Percentiles rank a stretch among this genome's conserved stretches.
Conservation (phyloP, 2,113 vertebrate species). For the Microtus richardsoni region DNA sequence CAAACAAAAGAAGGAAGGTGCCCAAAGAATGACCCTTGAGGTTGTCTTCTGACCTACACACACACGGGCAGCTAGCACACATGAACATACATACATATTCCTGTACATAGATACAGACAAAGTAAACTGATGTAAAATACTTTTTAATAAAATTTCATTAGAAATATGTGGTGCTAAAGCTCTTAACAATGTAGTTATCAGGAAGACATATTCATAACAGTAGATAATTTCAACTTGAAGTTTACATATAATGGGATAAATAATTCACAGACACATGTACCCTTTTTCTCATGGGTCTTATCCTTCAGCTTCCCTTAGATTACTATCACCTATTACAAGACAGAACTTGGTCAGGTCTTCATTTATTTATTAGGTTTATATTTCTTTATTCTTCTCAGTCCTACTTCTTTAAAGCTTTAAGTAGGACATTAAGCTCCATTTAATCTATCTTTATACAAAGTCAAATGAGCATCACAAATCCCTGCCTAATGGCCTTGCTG, state of each 20-base stretch:
- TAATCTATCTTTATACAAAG: neutral
- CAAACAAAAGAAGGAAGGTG: too few relatives aligned
- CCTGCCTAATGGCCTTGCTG: neutral
- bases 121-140: neutral
- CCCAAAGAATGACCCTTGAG: neutral
- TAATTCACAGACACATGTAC: neutral
- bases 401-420: neutral
- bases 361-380: neutral
- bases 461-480: neutral
- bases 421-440: neutral
- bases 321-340: neutral
- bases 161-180: neutral
- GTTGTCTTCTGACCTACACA: neutral
- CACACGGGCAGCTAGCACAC: neutral
- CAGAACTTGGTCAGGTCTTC: neutral
- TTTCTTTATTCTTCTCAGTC: neutral
- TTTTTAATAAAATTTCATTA: neutral
- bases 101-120: neutral
- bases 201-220: neutral
- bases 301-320: neutral
- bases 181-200: neutral
- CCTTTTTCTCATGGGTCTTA: neutral
- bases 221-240: constrained; percentile 14
- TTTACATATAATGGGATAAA: neutral
- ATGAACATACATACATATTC: neutral